These are phyloP conservation scores for Synergus gifuensis DNA, from an alignment of 2,888 invertebrate genomes.

Conservation along the genomic window DNA sequence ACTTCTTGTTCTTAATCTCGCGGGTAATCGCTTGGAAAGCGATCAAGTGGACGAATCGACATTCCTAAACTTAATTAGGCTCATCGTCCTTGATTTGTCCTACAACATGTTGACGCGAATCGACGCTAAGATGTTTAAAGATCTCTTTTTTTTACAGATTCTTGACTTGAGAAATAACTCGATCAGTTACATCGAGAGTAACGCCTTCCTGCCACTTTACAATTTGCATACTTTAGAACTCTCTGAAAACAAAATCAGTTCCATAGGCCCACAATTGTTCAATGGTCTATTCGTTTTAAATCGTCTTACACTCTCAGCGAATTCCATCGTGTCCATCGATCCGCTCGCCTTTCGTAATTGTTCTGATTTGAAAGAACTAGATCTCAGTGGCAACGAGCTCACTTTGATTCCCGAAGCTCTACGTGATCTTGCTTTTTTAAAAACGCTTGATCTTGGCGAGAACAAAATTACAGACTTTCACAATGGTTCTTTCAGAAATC, in stretches of 20 bases:
- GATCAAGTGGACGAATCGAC: slow-evolving; percentile 91
- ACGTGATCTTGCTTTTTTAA: slow-evolving; percentile 89
- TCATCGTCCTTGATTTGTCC: slow-evolving; percentile 91
- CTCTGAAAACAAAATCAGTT: slow-evolving; percentile 91
- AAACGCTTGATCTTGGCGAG: slow-evolving; percentile 94
- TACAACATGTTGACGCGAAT: slow-evolving; percentile 92
- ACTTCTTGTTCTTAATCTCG: slow-evolving; percentile 89
- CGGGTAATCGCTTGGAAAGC: slow-evolving; percentile 91
- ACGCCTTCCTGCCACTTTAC: slow-evolving; percentile 91
- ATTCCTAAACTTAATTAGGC: slow-evolving; percentile 90
- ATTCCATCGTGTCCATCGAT: slow-evolving; percentile 89
- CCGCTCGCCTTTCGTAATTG: slow-evolving; percentile 91
- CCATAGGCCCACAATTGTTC: slow-evolving; percentile 89
- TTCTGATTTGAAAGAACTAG: slow-evolving; percentile 92
- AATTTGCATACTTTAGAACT: slow-evolving; percentile 93
- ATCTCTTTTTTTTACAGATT: slow-evolving; percentile 91
- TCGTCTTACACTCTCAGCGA: slow-evolving; percentile 91
- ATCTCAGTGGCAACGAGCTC: slow-evolving; percentile 92
- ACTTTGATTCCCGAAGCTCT: slow-evolving; percentile 90
- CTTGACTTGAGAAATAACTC: slow-evolving; percentile 92
- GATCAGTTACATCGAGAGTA: slow-evolving; percentile 92
- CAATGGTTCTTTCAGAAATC: slow-evolving; percentile 91
- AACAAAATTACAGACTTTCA: slow-evolving; percentile 91
- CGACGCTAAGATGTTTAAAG: slow-evolving; percentile 91
- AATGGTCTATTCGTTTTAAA: slow-evolving; percentile 91